Conservation (phyloP, 2,797 vertebrate species). For the Pteronotus mesoamericanus region DNA sequence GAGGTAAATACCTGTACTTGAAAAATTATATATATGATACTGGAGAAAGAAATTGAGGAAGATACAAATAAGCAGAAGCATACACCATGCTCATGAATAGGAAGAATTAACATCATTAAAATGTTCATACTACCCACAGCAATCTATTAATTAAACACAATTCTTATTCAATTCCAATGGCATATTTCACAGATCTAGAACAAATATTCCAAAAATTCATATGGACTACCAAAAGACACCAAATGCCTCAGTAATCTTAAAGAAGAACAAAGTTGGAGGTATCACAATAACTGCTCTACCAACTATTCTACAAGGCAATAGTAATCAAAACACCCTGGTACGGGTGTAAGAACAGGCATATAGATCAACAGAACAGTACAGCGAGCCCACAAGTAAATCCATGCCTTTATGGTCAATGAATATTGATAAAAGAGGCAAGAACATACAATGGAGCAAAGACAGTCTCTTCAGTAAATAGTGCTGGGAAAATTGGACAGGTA, state of each 20-base stretch:
- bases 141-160: background rate
- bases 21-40: background rate
- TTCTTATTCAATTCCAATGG: background rate
- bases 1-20: background rate
- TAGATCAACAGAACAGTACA: no score
- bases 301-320: no score
- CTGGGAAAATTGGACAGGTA: background rate
- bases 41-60: background rate
- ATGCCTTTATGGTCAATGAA: background rate
- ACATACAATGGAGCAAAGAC: background rate
- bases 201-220: background rate
- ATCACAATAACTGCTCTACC: no score
- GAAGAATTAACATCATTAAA: background rate
- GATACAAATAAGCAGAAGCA: background rate
- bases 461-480: background rate
- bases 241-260: background rate
- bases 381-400: no score
- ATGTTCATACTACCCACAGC: background rate
- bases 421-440: background rate
- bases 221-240: background rate
- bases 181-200: background rate
- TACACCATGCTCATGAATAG: background rate
- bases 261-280: no score
- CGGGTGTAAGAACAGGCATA: no score
- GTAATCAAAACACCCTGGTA: no score